Conservation (phyloP, 1,140 invertebrate species). For the Drosophila lacteicornis region DNA sequence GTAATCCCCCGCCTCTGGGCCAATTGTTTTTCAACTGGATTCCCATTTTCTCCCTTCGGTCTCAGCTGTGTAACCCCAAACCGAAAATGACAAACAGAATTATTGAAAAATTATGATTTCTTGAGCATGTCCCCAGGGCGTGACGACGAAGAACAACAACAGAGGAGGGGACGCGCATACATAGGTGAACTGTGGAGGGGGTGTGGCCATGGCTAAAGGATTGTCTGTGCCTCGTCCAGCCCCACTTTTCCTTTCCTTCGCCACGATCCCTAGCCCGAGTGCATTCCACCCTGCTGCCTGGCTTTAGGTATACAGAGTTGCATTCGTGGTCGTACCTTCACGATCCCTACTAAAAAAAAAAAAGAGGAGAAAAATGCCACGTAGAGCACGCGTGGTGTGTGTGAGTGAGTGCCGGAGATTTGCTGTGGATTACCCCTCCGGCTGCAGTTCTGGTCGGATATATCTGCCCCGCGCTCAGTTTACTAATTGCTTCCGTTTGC, state of each 20-base stretch:
- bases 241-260: background rate
- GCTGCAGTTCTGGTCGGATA: conserved; percentile 31
- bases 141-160: conserved; percentile 19
- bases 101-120: conserved; percentile 60
- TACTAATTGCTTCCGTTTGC: conserved; percentile 81
- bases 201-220: conserved; percentile 58
- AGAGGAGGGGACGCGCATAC: conserved; percentile 1
- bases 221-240: conserved; percentile 42
- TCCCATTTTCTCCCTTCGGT: background rate
- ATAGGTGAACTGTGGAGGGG: conserved; percentile 8
- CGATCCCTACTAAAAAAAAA: conserved; percentile 14
- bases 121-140: conserved; percentile 32
- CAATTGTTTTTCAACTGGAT: conserved; percentile 23
- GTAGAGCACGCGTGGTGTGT: conserved; percentile 70
- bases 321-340: conserved; percentile 21
- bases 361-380: conserved; percentile 58
- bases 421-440: conserved; percentile 65
- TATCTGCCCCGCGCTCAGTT: conserved; percentile 58
- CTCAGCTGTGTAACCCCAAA: conserved; percentile 36
- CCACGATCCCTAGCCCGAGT: conserved; percentile 18
- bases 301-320: conserved; percentile 1
- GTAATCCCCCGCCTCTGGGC: background rate
- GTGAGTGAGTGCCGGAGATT: conserved; percentile 45
- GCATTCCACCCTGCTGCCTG: conserved; percentile 1
- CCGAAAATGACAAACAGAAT: conserved; percentile 40